Evolutionary conservation across 2,888 invertebrate species (phyloP), one percentile per base, ranked within the genome.

Genomic region (Rhingia campestris): DNA sequence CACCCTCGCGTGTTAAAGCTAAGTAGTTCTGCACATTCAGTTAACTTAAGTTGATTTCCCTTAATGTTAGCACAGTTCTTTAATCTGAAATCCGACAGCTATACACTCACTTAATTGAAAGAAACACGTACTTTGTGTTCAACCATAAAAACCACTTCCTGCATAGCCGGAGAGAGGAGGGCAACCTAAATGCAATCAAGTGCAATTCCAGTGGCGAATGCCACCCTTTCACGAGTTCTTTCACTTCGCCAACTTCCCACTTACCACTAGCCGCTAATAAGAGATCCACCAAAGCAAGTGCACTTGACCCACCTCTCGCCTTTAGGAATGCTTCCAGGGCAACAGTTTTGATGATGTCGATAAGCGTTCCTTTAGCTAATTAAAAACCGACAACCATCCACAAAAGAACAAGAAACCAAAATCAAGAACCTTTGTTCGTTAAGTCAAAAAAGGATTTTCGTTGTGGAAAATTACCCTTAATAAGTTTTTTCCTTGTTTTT

Each of bases 321-420:
- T 33, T 37, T 54, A n/a, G 10, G 30, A 35, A 39, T 10, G 32
- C 30, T 51, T 47, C 45, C 35, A 14, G 14, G 41, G 22, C 66
- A n/a, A 37, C 72, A 72, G 53, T 35, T 43, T 37, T 33, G 74
- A 64, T 56, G 69, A 59, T 76, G 76, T 61, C 76, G 76, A 76
- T 76, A 69, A 76, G 76, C 54, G 61, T 61, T 69, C 53, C 76
- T 76, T 61, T 76, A 67, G 59, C 61, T 76, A 76, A 76, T 76
- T 76, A 76, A 76, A 76, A 76, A 76, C 69, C 69, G 51, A 10
- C 45, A 6, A 54, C 53, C 14, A 45, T 32, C 14, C 39, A n/a
- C 22, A 37, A 32, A 14, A 43, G 5, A 6, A 43, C 37, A 39
- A 12, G 10, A 41, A 10, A 61, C 35, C 5, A 45, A 45, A 67